Evolutionary conservation across 92 coral and sea anemone species (phyloP).

Genomic region (Bergia puertoricense): DNA sequence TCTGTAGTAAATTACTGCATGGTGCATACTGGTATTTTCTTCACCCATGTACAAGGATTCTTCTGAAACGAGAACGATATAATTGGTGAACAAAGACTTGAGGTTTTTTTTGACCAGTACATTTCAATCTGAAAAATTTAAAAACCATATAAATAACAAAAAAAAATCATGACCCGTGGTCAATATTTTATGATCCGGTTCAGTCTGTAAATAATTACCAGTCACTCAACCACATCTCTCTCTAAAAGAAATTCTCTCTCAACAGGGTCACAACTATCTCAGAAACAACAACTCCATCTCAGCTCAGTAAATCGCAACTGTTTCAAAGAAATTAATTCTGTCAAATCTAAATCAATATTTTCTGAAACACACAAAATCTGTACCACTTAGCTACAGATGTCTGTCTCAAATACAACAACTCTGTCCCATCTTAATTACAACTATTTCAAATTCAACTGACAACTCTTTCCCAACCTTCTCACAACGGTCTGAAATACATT

Average conservation of each 20-base stretch:
- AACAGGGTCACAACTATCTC: constrained; percentile 30
- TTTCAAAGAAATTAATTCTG: constrained; percentile 21
- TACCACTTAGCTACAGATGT: constrained; percentile 21
- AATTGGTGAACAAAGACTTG: constrained; percentile 13
- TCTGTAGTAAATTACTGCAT: constrained; percentile 5
- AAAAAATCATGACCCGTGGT: constrained; percentile 21
- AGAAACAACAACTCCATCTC: constrained; percentile 25
- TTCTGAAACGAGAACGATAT: constrained; percentile 12
- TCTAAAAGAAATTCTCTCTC: constrained; percentile 9
- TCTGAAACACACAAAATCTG: constrained; percentile 22
- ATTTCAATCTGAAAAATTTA: constrained; percentile 6
- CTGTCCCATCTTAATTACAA: constrained; percentile 8
- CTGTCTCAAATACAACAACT: constrained; percentile 21
- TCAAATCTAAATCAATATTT: constrained; percentile 15
- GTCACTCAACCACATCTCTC: constrained; percentile 16
- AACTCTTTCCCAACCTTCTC: constrained; percentile 19
- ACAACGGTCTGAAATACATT: constrained; percentile 24
- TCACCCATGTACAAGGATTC: constrained; percentile 12
- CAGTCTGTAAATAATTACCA: constrained; percentile 28
- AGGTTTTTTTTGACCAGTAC: constrained; percentile 28
- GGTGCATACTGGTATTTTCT: constrained; percentile 7
- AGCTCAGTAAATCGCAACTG: constrained; percentile 11
- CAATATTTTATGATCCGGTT: constrained; percentile 25
- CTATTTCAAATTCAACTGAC: constrained; percentile 11
- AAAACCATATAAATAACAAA: constrained; percentile 25